Evolutionary conservation across 2,113 vertebrate species (phyloP).

Genomic region (Motacilla alba): DNA sequence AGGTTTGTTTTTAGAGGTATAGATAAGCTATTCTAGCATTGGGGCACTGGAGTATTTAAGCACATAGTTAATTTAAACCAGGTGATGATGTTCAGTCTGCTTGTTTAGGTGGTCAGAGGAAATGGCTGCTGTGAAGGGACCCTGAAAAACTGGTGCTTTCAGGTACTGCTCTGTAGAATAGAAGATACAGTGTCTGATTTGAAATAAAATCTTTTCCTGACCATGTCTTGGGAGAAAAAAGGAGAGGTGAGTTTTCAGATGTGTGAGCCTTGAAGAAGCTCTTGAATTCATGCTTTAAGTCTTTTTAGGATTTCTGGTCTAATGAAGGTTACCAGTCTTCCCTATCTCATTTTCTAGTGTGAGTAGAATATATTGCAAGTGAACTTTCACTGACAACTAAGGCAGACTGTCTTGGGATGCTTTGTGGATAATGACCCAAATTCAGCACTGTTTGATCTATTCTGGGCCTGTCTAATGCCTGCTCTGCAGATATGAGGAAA

Average conservation of each 20-base stretch:
- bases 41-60: neutral
- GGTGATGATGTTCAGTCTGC: neutral
- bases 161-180: neutral
- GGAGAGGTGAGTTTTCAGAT: neutral
- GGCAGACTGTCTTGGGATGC: neutral
- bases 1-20: neutral
- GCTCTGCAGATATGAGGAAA: neutral
- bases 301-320: neutral
- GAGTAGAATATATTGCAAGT: neutral
- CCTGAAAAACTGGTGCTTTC: neutral
- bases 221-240: neutral
- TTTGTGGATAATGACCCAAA: neutral
- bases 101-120: neutral
- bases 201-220: neutral
- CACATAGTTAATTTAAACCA: neutral
- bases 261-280: neutral
- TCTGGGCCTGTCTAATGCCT: neutral
- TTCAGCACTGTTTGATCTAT: slow-evolving; percentile 8
- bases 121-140: neutral
- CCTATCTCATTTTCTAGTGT: neutral
- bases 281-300: neutral
- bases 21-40: neutral
- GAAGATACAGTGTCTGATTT: neutral
- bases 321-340: neutral
- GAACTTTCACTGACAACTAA: neutral